Base-by-base conservation (phyloP, 2,888 invertebrate species). In the Acanthosepion lycidas region DNA sequence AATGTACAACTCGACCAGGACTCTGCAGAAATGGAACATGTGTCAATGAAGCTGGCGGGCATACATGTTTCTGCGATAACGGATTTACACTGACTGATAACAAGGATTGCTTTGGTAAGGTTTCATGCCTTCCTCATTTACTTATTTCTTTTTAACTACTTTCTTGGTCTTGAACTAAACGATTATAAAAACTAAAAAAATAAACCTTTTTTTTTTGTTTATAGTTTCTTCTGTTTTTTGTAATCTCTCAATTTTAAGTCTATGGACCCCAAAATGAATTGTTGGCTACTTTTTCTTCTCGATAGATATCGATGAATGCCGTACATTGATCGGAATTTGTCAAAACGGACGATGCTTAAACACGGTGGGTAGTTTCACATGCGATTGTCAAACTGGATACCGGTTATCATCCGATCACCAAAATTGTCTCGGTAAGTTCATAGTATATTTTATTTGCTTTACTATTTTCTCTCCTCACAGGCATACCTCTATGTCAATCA, bases 21-120 rank as follows among this genome's bases (percentile, higher is more conserved):
- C 98, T 98, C 94, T 99, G 99, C 97, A 98, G 98, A 51, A 98
- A 99, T 97, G 99, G 99, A 23, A 98, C 96, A 0, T 99, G 99
- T 97, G 98, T 98, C 97, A 99, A 99, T 97, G 97, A 98, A 94
- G 98, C 98, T 97, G 98, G 98, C 0, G 98, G 98, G 0, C 98
- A 98, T 97, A 98, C 98, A 94, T 99, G 99, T 97, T 98, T 98
- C 95, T 99, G 99, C 96, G 98, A 98, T 97, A 98, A 98, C 18
- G 99, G 99, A 0, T 99, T 96, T 95, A 93, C 94, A 96, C 98
- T 98, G 0, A 98, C 98, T 94, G 98, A 98, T 18, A 98, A 98
- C 96, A 98, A 98, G 96, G 98, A 98, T 96, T 99, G 99, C 96
- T 98, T 98, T 93, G 98, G 98, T 98, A 95, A 51, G 95, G 94